Base-by-base conservation (phyloP, 2,888 invertebrate species). In the Drosophila putrida region DNA sequence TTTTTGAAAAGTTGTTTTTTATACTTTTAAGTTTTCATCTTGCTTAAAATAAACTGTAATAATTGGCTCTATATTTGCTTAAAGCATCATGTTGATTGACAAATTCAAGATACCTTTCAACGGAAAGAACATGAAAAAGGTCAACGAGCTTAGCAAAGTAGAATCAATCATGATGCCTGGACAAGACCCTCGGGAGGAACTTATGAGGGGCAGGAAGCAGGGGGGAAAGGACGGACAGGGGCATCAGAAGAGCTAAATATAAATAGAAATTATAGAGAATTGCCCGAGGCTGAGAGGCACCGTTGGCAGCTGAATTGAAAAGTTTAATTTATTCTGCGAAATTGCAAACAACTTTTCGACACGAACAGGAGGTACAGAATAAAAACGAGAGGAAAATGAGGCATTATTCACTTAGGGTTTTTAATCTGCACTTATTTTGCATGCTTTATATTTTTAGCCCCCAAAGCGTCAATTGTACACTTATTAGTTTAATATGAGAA, bases 91-190 rank as follows among this genome's bases (percentile, higher is more conserved):
- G 11, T 4, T 11, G 13, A 11, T 33, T 31, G 20, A 5, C 4
- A 50, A 25, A 55, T n/a, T 54, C 33, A 15, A 35, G 2, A 11
- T 38, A 54, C 41, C 44, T 25, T 27, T 0, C n/a, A 1, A 0
- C 4, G 0, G 9, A 1, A 10, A 51, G 33, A 20, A 38, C 41
- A 43, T 39, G 6, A 39, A 59, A 54, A 62, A 80, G 86, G 76
- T 81, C 86, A 85, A 85, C 73, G 67, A 61, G 80, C 80, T 77
- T 51, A 55, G 47, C 33, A 47, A 38, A 58, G 50, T 43, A 38
- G 64, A 82, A 80, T 82, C 77, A 80, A 76, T 76, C 69, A 75
- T 63, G 63, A 46, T 43, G 63, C 11, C n/a, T 44, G 60, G 50
- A 55, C 59, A 11, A 31, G 60, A 35, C 68, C 84, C 80, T 55